phyloP scores from a whole-genome alignment of 1,140 invertebrate species.

The Cataglyphis hispanica region DNA sequence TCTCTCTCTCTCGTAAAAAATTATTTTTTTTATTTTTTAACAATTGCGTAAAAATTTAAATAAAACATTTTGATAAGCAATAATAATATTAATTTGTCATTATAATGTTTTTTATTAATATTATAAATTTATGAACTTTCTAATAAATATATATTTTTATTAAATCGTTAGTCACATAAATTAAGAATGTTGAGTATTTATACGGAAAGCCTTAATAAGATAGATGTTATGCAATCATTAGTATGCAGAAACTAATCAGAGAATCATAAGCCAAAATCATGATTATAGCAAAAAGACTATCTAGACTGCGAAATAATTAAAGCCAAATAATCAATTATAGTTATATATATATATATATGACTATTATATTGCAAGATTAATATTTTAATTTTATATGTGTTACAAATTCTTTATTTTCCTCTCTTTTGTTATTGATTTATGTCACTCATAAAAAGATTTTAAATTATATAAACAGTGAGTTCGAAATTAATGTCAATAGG shows the following conservation, averaged over 20 bases:
- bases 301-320: neutral
- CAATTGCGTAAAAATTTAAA: neutral
- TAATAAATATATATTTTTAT: conserved; percentile 1
- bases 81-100: neutral
- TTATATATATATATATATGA: neutral
- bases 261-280: neutral
- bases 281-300: conserved; percentile 2
- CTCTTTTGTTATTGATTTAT: neutral
- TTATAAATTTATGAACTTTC: too few species aligned
- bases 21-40: conserved; percentile 15
- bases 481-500: neutral
- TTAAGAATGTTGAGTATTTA: conserved; percentile 22
- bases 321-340: neutral
- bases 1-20: neutral
- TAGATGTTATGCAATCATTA: neutral
- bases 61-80: neutral
- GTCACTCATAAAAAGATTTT: neutral
- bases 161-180: neutral
- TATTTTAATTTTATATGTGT: neutral
- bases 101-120: neutral
- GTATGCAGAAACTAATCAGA: neutral
- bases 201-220: neutral
- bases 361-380: neutral
- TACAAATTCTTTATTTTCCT: neutral
- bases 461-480: neutral